Conservation (phyloP, 2,113 vertebrate species). For the Brachypteracias leptosomus region DNA sequence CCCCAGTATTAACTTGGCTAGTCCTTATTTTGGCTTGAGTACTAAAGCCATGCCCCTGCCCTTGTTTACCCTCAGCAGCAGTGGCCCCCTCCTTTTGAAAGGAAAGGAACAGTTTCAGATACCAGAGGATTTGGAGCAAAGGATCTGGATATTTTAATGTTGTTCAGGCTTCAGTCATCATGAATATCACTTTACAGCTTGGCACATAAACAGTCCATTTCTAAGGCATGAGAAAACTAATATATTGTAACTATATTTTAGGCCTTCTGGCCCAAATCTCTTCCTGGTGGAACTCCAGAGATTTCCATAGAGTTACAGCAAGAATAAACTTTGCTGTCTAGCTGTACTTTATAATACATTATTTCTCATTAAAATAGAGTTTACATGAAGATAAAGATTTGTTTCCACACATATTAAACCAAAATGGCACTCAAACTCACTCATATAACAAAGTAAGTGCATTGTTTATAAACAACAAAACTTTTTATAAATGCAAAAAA, state of each 20-base stretch:
- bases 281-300: neutral
- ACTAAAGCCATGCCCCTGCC: neutral
- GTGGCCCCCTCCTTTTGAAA: neutral
- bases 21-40: neutral
- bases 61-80: neutral
- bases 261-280: conserved; percentile 9
- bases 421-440: neutral
- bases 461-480: neutral
- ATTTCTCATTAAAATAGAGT: neutral
- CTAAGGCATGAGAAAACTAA: conserved; percentile 50
- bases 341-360: neutral
- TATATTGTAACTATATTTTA: conserved; percentile 36
- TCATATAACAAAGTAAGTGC: neutral
- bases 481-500: neutral
- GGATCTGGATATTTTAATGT: conserved; percentile 50
- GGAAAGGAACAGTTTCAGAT: neutral
- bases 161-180: conserved; percentile 59
- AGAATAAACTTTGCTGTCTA: neutral
- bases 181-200: conserved; percentile 61
- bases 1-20: neutral
- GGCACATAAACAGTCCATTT: conserved; percentile 24
- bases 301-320: neutral
- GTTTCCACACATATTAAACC: neutral
- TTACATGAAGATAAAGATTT: neutral
- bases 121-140: conserved; percentile 37